phyloP scores from a whole-genome alignment of 2,113 vertebrate species.

The Mormoops blainvillei region DNA sequence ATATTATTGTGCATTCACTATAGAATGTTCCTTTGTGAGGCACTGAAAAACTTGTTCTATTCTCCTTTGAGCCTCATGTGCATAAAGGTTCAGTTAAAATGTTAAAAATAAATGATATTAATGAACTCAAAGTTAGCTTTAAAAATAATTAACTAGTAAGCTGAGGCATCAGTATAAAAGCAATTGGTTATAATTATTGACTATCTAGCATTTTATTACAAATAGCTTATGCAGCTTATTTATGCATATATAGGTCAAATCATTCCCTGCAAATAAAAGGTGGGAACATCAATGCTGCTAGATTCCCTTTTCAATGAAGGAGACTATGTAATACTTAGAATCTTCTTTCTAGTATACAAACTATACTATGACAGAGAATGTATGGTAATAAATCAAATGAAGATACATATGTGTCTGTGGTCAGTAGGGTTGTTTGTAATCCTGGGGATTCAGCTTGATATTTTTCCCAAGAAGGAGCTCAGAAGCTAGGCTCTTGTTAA shows the following conservation, averaged over 20 bases:
- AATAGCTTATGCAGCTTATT: neutral
- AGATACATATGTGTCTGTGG: neutral
- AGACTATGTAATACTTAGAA: neutral
- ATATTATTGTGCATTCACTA: constrained; percentile 45
- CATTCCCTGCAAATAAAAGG: neutral
- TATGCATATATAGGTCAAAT: neutral
- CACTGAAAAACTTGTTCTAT: constrained; percentile 20
- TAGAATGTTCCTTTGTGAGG: constrained; percentile 38
- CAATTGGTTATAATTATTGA: neutral
- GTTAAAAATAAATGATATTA: constrained; percentile 10
- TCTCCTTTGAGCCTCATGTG: neutral
- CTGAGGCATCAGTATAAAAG: neutral
- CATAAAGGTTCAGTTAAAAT: neutral
- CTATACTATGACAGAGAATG: neutral
- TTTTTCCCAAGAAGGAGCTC: neutral
- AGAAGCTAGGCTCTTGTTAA: neutral
- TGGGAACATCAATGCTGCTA: neutral
- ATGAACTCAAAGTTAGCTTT: neutral
- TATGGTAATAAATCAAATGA: neutral
- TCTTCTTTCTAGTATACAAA: neutral
- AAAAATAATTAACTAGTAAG: constrained; percentile 22
- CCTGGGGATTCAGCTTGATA: neutral
- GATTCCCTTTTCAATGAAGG: neutral
- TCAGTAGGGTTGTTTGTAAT: neutral
- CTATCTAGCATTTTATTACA: neutral